Percentiles rank a stretch among this genome's conserved stretches.
Evolutionary conservation across 2,113 vertebrate genomes (phyloP).

Genomic region (Syngnathus typhle): DNA sequence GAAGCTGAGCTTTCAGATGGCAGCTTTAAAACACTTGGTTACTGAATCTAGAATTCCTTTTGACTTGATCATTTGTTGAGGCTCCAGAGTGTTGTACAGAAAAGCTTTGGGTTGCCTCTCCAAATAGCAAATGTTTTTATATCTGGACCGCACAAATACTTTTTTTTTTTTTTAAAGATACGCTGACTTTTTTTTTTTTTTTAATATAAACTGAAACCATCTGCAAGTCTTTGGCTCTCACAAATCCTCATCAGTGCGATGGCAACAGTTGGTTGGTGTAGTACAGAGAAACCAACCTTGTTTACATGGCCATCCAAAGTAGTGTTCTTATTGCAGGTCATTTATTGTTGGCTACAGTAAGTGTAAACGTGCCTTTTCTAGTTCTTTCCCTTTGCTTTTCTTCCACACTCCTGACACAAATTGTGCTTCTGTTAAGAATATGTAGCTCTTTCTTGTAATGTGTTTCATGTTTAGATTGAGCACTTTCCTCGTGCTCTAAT

Average conservation of each 20-base stretch:
- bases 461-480: constrained; percentile 49
- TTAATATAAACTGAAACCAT: constrained; percentile 18
- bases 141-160: constrained; percentile 34
- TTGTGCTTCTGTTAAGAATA: constrained; percentile 46
- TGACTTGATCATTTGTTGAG: constrained; percentile 70
- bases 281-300: constrained; percentile 95
- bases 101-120: constrained; percentile 78
- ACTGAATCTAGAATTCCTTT: constrained; percentile 49
- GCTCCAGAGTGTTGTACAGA: constrained; percentile 82
- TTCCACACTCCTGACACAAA: constrained; percentile 28
- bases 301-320: constrained; percentile 76
- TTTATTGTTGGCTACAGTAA: constrained; percentile 66
- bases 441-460: constrained; percentile 51
- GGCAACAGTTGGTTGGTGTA: constrained; percentile 84
- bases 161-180: constrained; percentile 18
- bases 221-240: constrained; percentile 43
- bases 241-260: constrained; percentile 29
- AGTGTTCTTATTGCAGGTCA: constrained; percentile 32
- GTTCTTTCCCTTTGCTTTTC: constrained; percentile 45
- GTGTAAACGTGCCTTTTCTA: constrained; percentile 81
- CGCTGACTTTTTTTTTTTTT: constrained; percentile 35
- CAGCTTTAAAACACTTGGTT: constrained; percentile 71
- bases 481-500: constrained; percentile 59
- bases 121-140: constrained; percentile 61
- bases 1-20: constrained; percentile 80